These are phyloP conservation scores for Narcine bancroftii DNA, from an alignment of 2,113 vertebrate genomes.

Conservation along the genomic window DNA sequence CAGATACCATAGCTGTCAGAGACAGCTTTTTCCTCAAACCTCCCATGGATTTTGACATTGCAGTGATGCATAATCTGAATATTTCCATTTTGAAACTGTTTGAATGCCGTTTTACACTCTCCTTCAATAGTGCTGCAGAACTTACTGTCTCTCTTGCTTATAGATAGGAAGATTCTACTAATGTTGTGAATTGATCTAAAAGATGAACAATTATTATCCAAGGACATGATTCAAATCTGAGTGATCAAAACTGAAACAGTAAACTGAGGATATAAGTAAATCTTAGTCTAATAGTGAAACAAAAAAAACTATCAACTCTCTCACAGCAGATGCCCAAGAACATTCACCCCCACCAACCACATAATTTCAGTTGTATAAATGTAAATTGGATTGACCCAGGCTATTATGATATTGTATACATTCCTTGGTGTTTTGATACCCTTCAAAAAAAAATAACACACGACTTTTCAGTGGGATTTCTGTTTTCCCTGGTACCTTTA, in stretches of 20 bases:
- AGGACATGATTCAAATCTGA: not conserved
- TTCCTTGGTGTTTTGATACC: too few relatives aligned
- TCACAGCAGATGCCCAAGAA: too few relatives aligned
- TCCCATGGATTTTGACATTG: not conserved
- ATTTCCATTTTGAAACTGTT: not conserved
- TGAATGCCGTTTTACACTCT: not conserved
- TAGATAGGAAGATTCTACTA: not conserved
- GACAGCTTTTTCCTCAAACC: not conserved
- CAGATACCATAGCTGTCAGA: not conserved
- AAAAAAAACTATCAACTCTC: not conserved
- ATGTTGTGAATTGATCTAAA: not conserved
- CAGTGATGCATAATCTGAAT: not conserved
- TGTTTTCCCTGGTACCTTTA: too few relatives aligned
- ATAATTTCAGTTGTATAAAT: too few relatives aligned
- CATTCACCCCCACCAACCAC: too few relatives aligned
- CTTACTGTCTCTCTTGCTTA: not conserved
- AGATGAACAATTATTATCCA: not conserved
- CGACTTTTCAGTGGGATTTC: too few relatives aligned
- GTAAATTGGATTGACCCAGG: too few relatives aligned
- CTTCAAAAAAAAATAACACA: too few relatives aligned
- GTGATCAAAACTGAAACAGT: not conserved
- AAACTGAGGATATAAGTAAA: not conserved
- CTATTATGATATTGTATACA: too few relatives aligned
- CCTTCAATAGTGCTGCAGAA: not conserved
- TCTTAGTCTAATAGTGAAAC: too few relatives aligned